Base-by-base conservation (phyloP, 1,140 invertebrate species). In the Drosophila albomicans region DNA sequence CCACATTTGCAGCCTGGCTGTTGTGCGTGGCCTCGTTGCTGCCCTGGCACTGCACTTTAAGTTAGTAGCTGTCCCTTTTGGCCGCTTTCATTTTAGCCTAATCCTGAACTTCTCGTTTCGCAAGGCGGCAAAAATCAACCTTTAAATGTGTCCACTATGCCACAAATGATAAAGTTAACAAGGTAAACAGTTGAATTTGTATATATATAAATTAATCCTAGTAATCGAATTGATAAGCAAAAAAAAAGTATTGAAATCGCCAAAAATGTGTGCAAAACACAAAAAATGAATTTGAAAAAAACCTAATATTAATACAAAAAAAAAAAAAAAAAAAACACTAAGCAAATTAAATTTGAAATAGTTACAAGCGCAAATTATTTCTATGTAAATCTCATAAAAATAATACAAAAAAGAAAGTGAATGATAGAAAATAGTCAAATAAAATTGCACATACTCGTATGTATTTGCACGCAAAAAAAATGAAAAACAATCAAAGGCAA, bases 101-200 rank as follows among this genome's bases (percentile, higher is more conserved):
- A 80, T 58, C 61, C 58, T 10, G 10, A 16, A 10, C 11, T 25
- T n/a, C 13, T 52, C 45, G 30, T 49, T 45, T 51, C 28, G 20
- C 52, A 62, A 76, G 51, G 51, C 38, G 32, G 43, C 46, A 52
- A 58, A 20, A 38, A 52, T 63, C 64, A 67, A 52, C 58, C 20
- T 71, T 41, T 63, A 64, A 30, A 35, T 49, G 15, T 28, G 51
- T 25, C 54, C 45, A 73, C 59, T 78, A 59, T 20, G 58, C 69
- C 78, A 57, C 57, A 67, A 61, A 51, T 10, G 15, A 49, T 25
- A 66, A 38, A 89, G 81, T 90, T 86, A 89, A 89, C 81, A 89
- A 77, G 67, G 80, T 62, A 84, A 89, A 89, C 77, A 66, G 85
- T 88, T 88, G 84, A 87, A 89, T 88, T 80, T 88, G 84, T 89